Conservation (phyloP, 2,797 vertebrate genomes). For the Erithacus rubecula region DNA sequence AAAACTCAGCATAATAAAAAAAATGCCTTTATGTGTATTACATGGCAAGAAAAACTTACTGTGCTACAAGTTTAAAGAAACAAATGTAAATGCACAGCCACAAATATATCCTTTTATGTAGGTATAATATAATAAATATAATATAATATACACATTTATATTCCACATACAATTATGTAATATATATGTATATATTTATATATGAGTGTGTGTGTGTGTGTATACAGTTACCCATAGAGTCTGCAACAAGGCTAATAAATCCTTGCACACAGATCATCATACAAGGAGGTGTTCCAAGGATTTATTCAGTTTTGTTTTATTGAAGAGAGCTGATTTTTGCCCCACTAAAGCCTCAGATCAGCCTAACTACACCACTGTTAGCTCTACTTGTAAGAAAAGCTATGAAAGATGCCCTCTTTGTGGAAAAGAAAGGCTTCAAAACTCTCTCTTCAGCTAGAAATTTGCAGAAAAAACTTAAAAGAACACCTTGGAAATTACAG, state of each 20-base stretch:
- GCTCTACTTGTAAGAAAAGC: neutral
- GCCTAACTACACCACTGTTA: neutral
- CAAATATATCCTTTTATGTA: neutral
- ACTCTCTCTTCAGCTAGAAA: neutral
- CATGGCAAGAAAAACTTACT: neutral
- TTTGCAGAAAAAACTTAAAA: neutral
- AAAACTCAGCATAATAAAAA: neutral
- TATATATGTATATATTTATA: neutral
- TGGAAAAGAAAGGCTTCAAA: neutral
- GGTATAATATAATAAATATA: neutral
- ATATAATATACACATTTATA: neutral
- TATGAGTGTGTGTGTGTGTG: accelerated
- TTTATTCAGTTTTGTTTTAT: neutral
- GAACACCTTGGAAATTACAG: neutral
- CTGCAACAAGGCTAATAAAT: neutral
- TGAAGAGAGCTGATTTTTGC: neutral
- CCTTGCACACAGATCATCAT: neutral
- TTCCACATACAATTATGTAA: neutral
- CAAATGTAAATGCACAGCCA: neutral
- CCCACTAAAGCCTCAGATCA: neutral
- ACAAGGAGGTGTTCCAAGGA: neutral
- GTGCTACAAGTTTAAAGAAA: neutral
- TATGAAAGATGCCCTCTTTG: neutral
- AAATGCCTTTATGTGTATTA: neutral
- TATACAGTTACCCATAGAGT: neutral